phyloP scores from a whole-genome alignment of 2,113 vertebrate species.

The Pseudonaja textilis region DNA sequence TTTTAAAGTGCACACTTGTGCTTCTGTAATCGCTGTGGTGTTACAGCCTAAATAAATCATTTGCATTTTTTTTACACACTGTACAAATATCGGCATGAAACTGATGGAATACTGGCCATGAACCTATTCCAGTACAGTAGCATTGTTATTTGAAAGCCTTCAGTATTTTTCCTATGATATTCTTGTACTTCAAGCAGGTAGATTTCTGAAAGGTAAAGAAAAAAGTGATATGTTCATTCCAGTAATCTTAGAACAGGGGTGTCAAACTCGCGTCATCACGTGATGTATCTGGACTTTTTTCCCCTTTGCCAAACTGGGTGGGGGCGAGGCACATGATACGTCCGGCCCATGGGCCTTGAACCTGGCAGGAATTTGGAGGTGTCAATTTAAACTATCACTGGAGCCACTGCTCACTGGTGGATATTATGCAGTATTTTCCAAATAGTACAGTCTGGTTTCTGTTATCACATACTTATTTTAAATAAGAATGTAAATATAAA shows the following conservation, averaged over 20 bases:
- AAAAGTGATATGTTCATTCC: neutral
- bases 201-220: constrained; percentile 32
- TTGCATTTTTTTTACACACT: constrained; percentile 38
- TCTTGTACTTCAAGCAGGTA: constrained; percentile 29
- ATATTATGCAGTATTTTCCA: neutral
- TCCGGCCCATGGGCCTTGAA: too few relatives aligned
- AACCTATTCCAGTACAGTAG: constrained; percentile 35
- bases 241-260: neutral
- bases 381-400: neutral
- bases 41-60: constrained; percentile 40
- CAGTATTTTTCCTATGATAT: constrained; percentile 16
- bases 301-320: too few relatives aligned
- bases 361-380: neutral
- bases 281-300: too few relatives aligned
- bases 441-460: neutral
- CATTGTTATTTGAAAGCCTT: constrained; percentile 22
- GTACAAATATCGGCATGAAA: constrained; percentile 32
- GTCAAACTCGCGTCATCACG: too few relatives aligned
- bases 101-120: constrained; percentile 55
- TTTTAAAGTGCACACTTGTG: constrained; percentile 34
- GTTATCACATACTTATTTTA: neutral
- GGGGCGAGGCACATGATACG: too few relatives aligned
- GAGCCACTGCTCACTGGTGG: neutral
- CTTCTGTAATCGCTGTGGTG: constrained; percentile 45
- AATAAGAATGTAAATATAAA: too few relatives aligned